A percentile compares a stretch with the other conserved stretches of the same genome.
Evolutionary conservation across 2,888 invertebrate genomes (phyloP).

Genomic region (Brenthis hecate): DNA sequence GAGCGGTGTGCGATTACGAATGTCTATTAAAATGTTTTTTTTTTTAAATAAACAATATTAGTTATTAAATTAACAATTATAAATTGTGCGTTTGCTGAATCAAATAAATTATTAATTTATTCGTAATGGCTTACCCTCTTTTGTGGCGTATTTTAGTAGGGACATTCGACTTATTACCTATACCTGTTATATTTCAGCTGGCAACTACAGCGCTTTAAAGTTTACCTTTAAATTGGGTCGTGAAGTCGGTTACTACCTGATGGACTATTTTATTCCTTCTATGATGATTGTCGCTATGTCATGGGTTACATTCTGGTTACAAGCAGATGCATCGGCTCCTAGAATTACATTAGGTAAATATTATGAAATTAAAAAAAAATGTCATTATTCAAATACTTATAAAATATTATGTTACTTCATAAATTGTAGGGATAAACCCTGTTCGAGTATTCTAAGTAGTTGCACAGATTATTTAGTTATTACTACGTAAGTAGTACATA

Average conservation of each 20-base stretch:
- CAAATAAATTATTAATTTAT: not conserved
- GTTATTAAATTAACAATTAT: not conserved
- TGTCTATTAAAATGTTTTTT: not conserved
- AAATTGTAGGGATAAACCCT: not conserved
- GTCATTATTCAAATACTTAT: not conserved
- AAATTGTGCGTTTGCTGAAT: too few relatives aligned
- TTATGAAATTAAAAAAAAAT: not conserved
- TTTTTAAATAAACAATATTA: not conserved
- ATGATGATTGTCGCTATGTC: conserved; percentile 93
- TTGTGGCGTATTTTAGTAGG: conserved; percentile 28
- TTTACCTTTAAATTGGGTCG: conserved; percentile 90
- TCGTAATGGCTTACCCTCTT: conserved; percentile 19
- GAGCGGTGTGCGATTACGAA: conserved; percentile 40
- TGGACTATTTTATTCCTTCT: conserved; percentile 94
- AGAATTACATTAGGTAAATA: conserved; percentile 87
- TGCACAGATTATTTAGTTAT: too few relatives aligned
- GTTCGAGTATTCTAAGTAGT: not conserved
- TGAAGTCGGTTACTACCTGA: conserved; percentile 92
- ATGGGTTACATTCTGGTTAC: conserved; percentile 95
- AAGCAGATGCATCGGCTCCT: conserved; percentile 92
- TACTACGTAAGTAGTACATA: not conserved
- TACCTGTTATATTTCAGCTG: conserved; percentile 77
- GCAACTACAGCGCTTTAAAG: conserved; percentile 90
- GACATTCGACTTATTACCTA: not conserved
- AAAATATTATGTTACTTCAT: not conserved